A percentile compares a stretch with the other conserved stretches of the same genome.
Conservation (phyloP, 2,888 invertebrate species). For the Synanthedon formicaeformis region DNA sequence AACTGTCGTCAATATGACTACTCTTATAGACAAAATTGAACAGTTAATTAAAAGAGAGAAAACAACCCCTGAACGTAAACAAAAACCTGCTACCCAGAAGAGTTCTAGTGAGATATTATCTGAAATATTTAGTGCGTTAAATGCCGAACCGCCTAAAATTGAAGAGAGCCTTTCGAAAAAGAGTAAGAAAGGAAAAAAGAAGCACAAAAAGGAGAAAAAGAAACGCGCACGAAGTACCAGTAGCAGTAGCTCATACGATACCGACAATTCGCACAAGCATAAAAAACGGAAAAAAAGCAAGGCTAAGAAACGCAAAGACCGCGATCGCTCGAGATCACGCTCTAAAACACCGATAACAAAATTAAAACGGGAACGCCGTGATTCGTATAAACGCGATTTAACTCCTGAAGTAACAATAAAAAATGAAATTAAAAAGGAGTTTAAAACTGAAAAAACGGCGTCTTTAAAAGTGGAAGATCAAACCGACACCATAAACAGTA, state of each 20-base stretch:
- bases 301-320: constrained; percentile 35
- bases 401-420: constrained; percentile 13
- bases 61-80: constrained; percentile 51
- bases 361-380: constrained; percentile 22
- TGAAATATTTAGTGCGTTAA: constrained; percentile 83
- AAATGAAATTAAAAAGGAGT: constrained; percentile 17
- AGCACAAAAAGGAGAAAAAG: constrained; percentile 73
- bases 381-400: no score
- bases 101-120: constrained; percentile 85
- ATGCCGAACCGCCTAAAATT: constrained; percentile 76
- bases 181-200: constrained; percentile 70
- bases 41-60: constrained; percentile 57
- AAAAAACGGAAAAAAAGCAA: constrained; percentile 72
- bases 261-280: constrained; percentile 65
- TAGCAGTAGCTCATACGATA: constrained; percentile 45
- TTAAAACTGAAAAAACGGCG: constrained; percentile 13
- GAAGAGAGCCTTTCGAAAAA: constrained; percentile 47
- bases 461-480: constrained; percentile 29
- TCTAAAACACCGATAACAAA: constrained; percentile 30
- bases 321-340: constrained; percentile 24
- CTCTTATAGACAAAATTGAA: constrained; percentile 57
- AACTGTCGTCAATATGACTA: constrained; percentile 31
- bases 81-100: constrained; percentile 64
- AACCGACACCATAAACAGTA: constrained; percentile 18
- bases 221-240: constrained; percentile 56